A percentile compares a stretch with the other conserved stretches of the same genome.
Evolutionary conservation across 2,113 vertebrate genomes (phyloP).

Genomic region (Brachyhypopomus gauderio): DNA sequence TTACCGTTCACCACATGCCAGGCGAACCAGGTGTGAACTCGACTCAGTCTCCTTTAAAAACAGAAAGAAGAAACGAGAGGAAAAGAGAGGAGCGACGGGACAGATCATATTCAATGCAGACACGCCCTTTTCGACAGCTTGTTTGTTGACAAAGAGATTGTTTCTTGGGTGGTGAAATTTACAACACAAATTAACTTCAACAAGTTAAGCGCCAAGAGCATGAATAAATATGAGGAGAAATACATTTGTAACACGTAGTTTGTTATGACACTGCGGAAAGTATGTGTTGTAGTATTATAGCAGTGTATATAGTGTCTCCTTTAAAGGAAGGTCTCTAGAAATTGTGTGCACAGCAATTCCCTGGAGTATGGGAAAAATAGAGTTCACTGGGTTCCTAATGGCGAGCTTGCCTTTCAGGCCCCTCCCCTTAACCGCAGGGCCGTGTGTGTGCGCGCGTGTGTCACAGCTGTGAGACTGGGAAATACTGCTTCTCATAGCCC

Average conservation of each 20-base stretch:
- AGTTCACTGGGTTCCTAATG: slow-evolving; percentile 76
- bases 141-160: slow-evolving; percentile 24
- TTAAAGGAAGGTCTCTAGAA: slow-evolving; percentile 10
- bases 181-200: slow-evolving; percentile 6
- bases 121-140: neutral
- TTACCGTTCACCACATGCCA: slow-evolving; percentile 68
- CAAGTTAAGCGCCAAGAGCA: neutral
- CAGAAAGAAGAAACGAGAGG: slow-evolving; percentile 24
- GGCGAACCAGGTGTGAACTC: slow-evolving; percentile 51
- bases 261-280: neutral
- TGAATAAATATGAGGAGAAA: neutral
- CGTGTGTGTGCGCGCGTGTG: slow-evolving; percentile 55
- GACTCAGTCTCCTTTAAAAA: slow-evolving; percentile 59
- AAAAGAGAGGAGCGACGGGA: neutral
- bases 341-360: slow-evolving; percentile 58
- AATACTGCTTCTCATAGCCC: slow-evolving; percentile 65
- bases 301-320: neutral
- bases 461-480: slow-evolving; percentile 75
- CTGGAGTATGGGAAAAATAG: slow-evolving; percentile 65
- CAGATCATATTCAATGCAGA: slow-evolving; percentile 3
- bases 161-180: slow-evolving; percentile 1
- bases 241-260: neutral
- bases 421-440: slow-evolving; percentile 78
- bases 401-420: slow-evolving; percentile 67
- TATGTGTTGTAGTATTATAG: neutral